These are phyloP conservation scores for Ctenopoma kingsleyae DNA, from an alignment of 2,797 vertebrate genomes.

Conservation along the genomic window DNA sequence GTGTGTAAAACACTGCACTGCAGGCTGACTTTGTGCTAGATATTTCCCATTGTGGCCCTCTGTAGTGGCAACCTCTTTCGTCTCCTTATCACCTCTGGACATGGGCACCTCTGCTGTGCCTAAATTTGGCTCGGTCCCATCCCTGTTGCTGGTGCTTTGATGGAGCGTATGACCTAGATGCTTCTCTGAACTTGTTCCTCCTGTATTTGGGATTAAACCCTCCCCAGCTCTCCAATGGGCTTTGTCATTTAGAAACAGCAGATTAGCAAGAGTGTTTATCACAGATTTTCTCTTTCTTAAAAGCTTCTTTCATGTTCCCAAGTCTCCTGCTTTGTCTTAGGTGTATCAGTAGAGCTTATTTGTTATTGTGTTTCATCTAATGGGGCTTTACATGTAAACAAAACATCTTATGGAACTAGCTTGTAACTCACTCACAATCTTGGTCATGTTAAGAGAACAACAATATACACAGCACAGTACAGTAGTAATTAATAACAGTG, in stretches of 20 bases:
- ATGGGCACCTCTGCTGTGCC: slow-evolving; percentile 66
- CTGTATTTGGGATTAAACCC: slow-evolving; percentile 70
- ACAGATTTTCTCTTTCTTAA: slow-evolving; percentile 52
- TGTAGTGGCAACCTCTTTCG: slow-evolving; percentile 24
- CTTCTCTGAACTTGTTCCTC: slow-evolving; percentile 56
- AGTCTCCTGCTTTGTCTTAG: slow-evolving; percentile 38
- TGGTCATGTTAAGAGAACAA: background rate
- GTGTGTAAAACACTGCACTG: slow-evolving; percentile 25
- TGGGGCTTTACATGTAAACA: slow-evolving; percentile 28
- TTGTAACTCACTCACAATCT: slow-evolving; percentile 1
- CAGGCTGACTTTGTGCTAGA: slow-evolving; percentile 43
- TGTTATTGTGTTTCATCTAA: slow-evolving; percentile 43
- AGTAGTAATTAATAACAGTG: no score
- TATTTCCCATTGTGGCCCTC: slow-evolving; percentile 37
- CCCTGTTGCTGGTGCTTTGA: slow-evolving; percentile 47
- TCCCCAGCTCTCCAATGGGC: slow-evolving; percentile 44
- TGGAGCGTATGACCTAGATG: slow-evolving; percentile 74
- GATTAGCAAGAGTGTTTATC: slow-evolving; percentile 71
- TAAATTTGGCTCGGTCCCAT: slow-evolving; percentile 63
- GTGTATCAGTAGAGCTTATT: slow-evolving; percentile 36
- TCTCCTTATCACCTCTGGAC: slow-evolving; percentile 75
- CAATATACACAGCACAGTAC: background rate
- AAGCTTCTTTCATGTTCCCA: slow-evolving; percentile 35
- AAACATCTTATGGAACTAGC: slow-evolving; percentile 6
- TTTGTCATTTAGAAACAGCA: slow-evolving; percentile 74